Evolutionary conservation across 2,888 invertebrate species (phyloP).

Genomic region (Linyphia triangularis): DNA sequence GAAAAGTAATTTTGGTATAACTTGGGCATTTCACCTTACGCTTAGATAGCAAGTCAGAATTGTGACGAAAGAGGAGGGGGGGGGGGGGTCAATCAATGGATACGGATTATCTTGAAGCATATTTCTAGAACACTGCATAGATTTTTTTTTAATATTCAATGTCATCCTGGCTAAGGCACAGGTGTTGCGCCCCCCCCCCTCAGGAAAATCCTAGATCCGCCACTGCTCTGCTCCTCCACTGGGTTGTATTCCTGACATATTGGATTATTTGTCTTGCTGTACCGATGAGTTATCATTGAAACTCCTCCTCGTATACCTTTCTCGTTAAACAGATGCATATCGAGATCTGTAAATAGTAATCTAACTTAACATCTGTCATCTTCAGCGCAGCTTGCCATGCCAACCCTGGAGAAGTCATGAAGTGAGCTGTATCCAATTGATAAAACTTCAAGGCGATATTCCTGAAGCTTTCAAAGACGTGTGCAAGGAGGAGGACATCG

Average conservation of each 20-base stretch:
- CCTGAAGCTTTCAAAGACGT: constrained; percentile 79
- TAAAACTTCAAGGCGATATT: constrained; percentile 76
- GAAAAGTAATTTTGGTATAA: too few species aligned
- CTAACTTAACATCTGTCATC: constrained; percentile 77
- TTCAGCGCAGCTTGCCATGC: constrained; percentile 78
- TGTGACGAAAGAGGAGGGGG: too few species aligned
- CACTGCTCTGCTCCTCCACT: not conserved
- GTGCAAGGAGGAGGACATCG: constrained; percentile 78
- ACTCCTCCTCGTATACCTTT: constrained; percentile 76
- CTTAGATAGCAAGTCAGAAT: too few species aligned
- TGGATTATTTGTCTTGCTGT: constrained; percentile 9
- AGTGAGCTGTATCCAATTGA: constrained; percentile 77
- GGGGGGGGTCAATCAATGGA: too few species aligned
- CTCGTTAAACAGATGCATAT: too few species aligned
- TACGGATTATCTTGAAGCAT: too few species aligned
- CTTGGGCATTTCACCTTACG: too few species aligned
- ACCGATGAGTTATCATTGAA: constrained; percentile 4
- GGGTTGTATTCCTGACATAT: constrained; percentile 10
- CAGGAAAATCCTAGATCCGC: too few species aligned
- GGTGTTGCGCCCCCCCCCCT: too few species aligned
- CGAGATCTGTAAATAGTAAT: constrained; percentile 77
- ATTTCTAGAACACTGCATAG: too few species aligned
- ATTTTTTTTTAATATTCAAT: too few species aligned
- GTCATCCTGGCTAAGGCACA: too few species aligned
- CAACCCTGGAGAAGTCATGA: constrained; percentile 77